A percentile compares a stretch with the other conserved stretches of the same genome.
Evolutionary conservation across 2,797 vertebrate species (phyloP).

Genomic region (Champsocephalus gunnari): DNA sequence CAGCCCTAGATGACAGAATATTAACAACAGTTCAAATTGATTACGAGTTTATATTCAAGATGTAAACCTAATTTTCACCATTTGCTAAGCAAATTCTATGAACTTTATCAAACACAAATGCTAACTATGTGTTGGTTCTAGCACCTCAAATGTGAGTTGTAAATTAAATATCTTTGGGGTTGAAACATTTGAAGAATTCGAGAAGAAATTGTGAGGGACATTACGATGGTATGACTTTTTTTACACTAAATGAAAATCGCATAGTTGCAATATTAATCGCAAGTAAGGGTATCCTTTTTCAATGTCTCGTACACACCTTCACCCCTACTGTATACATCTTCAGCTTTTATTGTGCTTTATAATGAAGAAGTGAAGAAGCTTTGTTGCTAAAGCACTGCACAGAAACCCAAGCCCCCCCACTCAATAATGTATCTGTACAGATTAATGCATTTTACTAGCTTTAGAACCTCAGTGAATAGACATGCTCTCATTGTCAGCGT

Average conservation of each 20-base stretch:
- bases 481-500: background rate
- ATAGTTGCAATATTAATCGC: background rate
- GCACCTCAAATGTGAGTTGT: background rate
- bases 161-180: background rate
- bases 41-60: background rate
- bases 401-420: background rate
- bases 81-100: no score
- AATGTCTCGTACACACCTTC: background rate
- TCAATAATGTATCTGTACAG: constrained; percentile 1
- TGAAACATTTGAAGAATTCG: background rate
- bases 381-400: background rate
- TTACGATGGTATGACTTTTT: background rate
- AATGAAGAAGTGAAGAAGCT: constrained; percentile 14
- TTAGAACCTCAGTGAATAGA: constrained; percentile 20
- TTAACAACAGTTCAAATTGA: background rate
- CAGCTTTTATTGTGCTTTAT: background rate
- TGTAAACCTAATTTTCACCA: no score
- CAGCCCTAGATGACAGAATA: background rate
- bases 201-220: background rate
- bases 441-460: constrained; percentile 21
- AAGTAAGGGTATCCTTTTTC: background rate
- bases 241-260: background rate
- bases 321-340: background rate
- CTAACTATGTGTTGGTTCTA: background rate
- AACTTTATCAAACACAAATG: background rate